Conservation (phyloP, 92 coral and sea anemone species). For the Epizoanthus rinbou region DNA sequence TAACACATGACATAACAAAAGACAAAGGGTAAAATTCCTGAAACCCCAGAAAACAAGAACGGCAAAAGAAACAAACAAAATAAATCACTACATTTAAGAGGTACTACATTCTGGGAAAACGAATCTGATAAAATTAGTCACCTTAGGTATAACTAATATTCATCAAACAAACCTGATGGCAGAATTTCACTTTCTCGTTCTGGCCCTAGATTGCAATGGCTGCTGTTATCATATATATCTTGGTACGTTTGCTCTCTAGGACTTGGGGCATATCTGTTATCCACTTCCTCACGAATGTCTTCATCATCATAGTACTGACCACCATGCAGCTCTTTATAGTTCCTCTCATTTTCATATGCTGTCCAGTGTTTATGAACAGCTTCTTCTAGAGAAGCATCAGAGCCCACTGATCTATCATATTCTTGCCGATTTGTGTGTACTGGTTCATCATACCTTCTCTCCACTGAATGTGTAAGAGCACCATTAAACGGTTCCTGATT, state of each 20-base stretch:
- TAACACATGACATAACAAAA: too few species aligned
- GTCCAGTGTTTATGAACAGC: neutral
- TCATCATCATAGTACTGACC: neutral
- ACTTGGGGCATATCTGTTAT: neutral
- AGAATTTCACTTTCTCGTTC: neutral
- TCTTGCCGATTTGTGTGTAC: too few species aligned
- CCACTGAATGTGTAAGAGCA: neutral
- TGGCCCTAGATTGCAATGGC: neutral
- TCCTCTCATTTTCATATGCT: neutral
- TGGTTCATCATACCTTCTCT: neutral
- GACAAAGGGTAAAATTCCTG: too few species aligned
- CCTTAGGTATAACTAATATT: too few species aligned
- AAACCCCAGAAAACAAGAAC: too few species aligned
- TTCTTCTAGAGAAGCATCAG: neutral
- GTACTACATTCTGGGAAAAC: too few species aligned
- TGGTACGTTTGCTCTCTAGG: neutral
- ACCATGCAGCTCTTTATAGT: too few species aligned
- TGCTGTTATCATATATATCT: neutral
- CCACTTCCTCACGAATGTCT: neutral
- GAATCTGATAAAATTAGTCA: too few species aligned
- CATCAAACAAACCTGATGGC: conserved; percentile 12
- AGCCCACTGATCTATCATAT: neutral
- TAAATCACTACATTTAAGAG: too few species aligned
- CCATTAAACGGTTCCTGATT: neutral
- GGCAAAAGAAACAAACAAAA: too few species aligned